A percentile compares a stretch with the other conserved stretches of the same genome.
phyloP scores from a whole-genome alignment of 2,888 invertebrate genomes.

The Drosophila algonquin region DNA sequence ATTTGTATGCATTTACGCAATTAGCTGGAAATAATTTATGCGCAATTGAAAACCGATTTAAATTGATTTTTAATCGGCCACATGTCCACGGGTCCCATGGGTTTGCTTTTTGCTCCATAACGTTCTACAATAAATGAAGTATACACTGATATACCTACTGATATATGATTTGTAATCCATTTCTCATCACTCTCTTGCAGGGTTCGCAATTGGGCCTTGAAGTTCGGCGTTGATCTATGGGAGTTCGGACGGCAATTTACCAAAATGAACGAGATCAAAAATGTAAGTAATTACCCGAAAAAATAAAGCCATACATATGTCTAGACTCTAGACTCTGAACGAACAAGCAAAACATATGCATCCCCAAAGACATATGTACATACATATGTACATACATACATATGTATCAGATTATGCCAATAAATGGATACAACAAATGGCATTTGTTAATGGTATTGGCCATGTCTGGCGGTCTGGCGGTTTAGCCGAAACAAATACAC shows the following conservation, averaged over 20 bases:
- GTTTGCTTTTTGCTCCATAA: not conserved
- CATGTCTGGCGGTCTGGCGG: conserved; percentile 30
- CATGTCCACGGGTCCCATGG: conserved; percentile 15
- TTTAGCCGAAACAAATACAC: conserved; percentile 59
- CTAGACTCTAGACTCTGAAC: not conserved
- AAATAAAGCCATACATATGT: not conserved
- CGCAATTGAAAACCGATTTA: conserved; percentile 39
- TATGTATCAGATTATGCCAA: conserved; percentile 32
- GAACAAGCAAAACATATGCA: conserved; percentile 5
- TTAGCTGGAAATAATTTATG: conserved; percentile 41
- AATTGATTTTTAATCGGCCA: conserved; percentile 49
- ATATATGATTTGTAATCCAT: not conserved
- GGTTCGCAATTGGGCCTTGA: conserved; percentile 95
- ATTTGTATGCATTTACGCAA: conserved; percentile 38
- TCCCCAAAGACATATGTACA: conserved; percentile 1
- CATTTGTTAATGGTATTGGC: conserved; percentile 60
- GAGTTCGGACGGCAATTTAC: conserved; percentile 94
- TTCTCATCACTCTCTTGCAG: conserved; percentile 86
- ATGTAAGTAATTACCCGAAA: conserved; percentile 87
- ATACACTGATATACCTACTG: not conserved
- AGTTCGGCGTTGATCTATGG: conserved; percentile 95
- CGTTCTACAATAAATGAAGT: not conserved
- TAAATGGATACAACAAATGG: conserved; percentile 12
- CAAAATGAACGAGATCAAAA: conserved; percentile 94
- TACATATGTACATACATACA: conserved; percentile 6